A percentile compares a stretch with the other conserved stretches of the same genome.
Conservation (phyloP, 2,888 invertebrate genomes). For the Cheilosia vulpina region DNA sequence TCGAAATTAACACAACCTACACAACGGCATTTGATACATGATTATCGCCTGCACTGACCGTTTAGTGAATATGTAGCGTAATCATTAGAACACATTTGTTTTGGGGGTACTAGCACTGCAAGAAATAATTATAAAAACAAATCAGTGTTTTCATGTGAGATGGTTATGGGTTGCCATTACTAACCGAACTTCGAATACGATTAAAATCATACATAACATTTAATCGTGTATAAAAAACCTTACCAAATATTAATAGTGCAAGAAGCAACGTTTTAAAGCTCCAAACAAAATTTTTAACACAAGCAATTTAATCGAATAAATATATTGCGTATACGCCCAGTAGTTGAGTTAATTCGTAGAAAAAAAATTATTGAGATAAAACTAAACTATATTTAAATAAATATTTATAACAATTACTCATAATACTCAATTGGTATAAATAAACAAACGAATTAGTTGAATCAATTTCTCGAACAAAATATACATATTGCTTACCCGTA, state of each 20-base stretch:
- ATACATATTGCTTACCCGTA: conserved; percentile 29
- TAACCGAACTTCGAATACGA: not conserved
- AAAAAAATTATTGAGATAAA: conserved; percentile 23
- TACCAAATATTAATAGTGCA: conserved; percentile 3
- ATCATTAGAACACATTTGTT: no score
- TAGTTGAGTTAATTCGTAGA: conserved; percentile 58
- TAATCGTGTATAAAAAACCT: conserved; percentile 2
- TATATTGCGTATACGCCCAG: conserved; percentile 62
- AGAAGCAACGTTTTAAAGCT: not conserved
- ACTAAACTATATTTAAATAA: conserved; percentile 24
- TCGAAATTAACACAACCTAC: no score
- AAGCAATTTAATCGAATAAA: conserved; percentile 45
- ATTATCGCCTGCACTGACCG: no score
- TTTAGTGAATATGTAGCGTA: no score
- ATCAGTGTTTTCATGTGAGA: no score
- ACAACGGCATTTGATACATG: no score
- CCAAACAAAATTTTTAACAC: conserved; percentile 6
- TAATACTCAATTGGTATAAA: conserved; percentile 34
- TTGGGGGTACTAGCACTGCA: no score
- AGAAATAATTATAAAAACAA: no score
- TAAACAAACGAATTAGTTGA: conserved; percentile 7
- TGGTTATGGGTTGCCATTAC: no score
- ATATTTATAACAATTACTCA: conserved; percentile 34
- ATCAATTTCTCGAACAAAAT: conserved; percentile 10
- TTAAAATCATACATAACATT: not conserved